Conservation (phyloP, 2,888 invertebrate genomes). For the Drosophila yooni region DNA sequence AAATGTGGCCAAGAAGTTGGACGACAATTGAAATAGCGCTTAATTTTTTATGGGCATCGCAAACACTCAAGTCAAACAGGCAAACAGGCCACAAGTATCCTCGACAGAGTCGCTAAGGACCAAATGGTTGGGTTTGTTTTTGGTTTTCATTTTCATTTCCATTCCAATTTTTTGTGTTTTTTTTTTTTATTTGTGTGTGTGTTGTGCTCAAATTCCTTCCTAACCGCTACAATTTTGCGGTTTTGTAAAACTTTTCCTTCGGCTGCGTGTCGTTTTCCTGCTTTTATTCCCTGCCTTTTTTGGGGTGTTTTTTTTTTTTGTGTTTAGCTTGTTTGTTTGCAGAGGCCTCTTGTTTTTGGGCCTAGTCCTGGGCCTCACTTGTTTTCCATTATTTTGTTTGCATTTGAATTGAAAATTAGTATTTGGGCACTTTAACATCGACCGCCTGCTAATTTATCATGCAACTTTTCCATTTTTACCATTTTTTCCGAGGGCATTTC, state of each 20-base stretch:
- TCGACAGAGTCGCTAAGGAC: constrained; percentile 54
- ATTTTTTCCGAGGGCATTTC: constrained; percentile 12
- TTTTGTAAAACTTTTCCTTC: constrained; percentile 73
- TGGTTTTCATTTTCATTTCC: constrained; percentile 1
- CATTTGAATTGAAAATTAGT: constrained; percentile 81
- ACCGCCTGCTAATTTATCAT: constrained; percentile 72
- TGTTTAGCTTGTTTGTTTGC: constrained; percentile 57
- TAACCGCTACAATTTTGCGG: constrained; percentile 78
- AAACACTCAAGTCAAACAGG: constrained; percentile 76
- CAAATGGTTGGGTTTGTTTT: constrained; percentile 26
- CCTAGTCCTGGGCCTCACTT: constrained; percentile 54
- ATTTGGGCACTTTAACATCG: constrained; percentile 71
- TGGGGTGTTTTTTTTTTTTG: constrained; percentile 12
- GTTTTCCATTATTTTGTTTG: constrained; percentile 80
- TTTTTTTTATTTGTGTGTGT: constrained; percentile 25
- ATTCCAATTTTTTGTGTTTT: neutral
- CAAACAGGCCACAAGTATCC: constrained; percentile 69
- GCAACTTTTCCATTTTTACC: constrained; percentile 54
- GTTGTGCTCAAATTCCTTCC: constrained; percentile 48
- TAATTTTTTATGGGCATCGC: constrained; percentile 77
- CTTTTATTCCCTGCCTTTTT: constrained; percentile 15
- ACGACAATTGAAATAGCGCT: constrained; percentile 77
- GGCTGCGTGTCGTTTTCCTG: constrained; percentile 51
- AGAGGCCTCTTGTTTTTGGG: constrained; percentile 45
- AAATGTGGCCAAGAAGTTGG: constrained; percentile 27